These are phyloP conservation scores for Astur gentilis DNA, from an alignment of 2,113 vertebrate genomes.

Conservation along the genomic window DNA sequence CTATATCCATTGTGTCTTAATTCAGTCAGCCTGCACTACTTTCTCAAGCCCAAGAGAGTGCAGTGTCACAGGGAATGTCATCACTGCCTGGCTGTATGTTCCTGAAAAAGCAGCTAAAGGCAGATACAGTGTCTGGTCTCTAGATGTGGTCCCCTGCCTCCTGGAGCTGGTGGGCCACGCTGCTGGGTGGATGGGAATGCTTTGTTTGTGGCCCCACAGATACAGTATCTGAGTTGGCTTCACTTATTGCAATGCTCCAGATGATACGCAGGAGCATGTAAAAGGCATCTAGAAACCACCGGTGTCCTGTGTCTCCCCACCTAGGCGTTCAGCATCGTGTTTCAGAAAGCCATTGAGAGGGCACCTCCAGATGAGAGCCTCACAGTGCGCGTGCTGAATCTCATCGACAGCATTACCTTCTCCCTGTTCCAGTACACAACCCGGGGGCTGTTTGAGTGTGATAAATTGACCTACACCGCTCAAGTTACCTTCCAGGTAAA, in stretches of 20 bases:
- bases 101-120: not conserved
- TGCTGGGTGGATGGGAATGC: not conserved
- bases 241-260: not conserved
- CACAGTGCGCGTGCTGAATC: conserved; percentile 76
- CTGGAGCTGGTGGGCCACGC: not conserved
- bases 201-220: not conserved
- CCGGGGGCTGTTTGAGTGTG: conserved; percentile 89
- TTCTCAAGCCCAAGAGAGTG: not conserved
- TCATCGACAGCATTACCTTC: conserved; percentile 91
- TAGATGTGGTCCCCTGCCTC: not conserved
- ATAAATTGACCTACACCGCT: conserved; percentile 88
- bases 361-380: conserved; percentile 78
- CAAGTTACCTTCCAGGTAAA: conserved; percentile 94
- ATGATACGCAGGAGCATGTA: not conserved
- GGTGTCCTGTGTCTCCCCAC: not conserved
- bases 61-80: not conserved
- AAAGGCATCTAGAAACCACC: not conserved
- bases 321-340: conserved; percentile 89
- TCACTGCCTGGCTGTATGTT: not conserved
- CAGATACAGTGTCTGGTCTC: not conserved
- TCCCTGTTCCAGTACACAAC: conserved; percentile 89
- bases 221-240: not conserved
- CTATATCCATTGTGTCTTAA: not conserved
- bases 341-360: conserved; percentile 88
- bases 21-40: not conserved